These are phyloP conservation scores for Hippotragus niger DNA, from an alignment of 2,113 vertebrate genomes.

Conservation along the genomic window DNA sequence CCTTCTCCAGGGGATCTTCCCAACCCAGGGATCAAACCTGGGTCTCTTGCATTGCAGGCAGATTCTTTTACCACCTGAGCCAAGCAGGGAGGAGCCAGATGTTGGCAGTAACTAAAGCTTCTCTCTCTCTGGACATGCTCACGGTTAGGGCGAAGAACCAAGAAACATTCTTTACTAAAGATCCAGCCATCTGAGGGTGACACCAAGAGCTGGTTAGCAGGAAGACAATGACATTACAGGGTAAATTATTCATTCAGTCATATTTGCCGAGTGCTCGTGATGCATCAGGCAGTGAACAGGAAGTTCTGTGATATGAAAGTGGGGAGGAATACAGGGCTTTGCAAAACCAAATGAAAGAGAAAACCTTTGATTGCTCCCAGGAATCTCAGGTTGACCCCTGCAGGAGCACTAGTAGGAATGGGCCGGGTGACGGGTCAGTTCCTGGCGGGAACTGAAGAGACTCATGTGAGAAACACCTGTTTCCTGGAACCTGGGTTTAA, in stretches of 20 bases:
- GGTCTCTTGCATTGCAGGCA: not conserved
- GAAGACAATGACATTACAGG: accelerated
- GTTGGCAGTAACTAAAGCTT: not conserved
- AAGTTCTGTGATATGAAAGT: accelerated
- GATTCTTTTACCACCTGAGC: not conserved
- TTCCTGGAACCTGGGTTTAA: not conserved
- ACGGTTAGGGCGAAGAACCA: accelerated
- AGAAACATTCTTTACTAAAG: not conserved
- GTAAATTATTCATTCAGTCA: not conserved
- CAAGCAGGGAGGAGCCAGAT: not conserved
- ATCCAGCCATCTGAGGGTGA: not conserved
- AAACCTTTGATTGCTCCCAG: not conserved
- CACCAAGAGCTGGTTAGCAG: not conserved
- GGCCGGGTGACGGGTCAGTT: not conserved
- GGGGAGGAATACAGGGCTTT: too few species aligned
- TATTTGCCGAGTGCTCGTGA: accelerated
- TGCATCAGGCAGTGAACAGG: accelerated
- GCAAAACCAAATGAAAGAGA: too few species aligned
- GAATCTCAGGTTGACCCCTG: not conserved
- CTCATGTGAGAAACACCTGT: not conserved
- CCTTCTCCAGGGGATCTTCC: not conserved
- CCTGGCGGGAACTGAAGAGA: accelerated
- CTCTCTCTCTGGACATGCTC: accelerated
- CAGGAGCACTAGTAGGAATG: not conserved
- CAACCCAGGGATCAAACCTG: not conserved